Base-by-base conservation (phyloP, 2,888 invertebrate genomes). In the Dasypolia templi region DNA sequence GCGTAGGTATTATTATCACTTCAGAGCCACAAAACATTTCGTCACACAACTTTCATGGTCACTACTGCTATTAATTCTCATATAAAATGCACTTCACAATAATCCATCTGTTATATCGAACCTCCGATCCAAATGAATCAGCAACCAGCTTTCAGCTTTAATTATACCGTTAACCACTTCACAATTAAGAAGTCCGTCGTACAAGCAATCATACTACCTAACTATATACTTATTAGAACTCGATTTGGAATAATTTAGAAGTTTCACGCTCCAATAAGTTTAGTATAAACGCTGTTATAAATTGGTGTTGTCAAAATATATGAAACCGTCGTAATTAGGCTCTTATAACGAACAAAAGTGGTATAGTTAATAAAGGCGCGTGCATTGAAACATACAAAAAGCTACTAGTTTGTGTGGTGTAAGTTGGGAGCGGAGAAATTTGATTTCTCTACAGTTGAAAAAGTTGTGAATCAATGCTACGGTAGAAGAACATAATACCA, bases 261-360 rank as follows among this genome's bases (percentile, higher is more conserved):
- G 87, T 87, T 89, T 91, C 87, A 88, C 88, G 92, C 90, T 89
- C 91, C 92, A 92, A 93, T 94, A 93, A 92, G 77, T 85, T 82
- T 82, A 61, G 81, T 82, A 85, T 89, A 92, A 92, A 93, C 90
- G 88, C 87, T 79, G 89, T 95, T 93, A 96, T 94, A 96, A 96
- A 95, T 96, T 91, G 92, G 90, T 82, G 92, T 94, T 95, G 96
- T 96, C 95, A 95, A 95, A 95, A 95, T 93, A 93, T 92, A 91
- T 89, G 92, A 93, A 93, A 96, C 95, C 95, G 93, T 94, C 88
- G 93, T 96, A 95, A 96, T 96, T 94, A 95, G 93, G 85, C 93
- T 93, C 94, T 96, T 95, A 95, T 96, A 89, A 86, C 87, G 92
- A 92, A 96, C 95, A 96, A 96, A 92, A 92, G 94, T 90, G 82